Conservation (phyloP, 2,113 vertebrate species). For the Poeciliopsis occidentalis region DNA sequence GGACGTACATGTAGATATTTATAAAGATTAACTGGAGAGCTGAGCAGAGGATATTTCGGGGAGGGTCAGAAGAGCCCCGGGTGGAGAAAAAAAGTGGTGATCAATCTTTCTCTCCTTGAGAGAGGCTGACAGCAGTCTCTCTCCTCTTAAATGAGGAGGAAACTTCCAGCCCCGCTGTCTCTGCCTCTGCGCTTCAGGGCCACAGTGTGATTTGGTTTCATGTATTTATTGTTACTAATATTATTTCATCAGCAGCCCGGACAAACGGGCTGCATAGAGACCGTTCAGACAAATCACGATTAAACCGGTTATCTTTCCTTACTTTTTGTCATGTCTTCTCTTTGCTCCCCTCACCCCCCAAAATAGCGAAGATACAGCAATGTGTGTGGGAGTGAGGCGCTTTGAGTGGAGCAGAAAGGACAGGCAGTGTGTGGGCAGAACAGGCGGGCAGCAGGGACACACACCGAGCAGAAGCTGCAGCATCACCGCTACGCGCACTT, state of each 20-base stretch:
- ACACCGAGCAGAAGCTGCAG: background rate
- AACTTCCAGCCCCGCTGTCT: constrained; percentile 28
- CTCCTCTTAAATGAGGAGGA: constrained; percentile 75
- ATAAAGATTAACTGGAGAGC: constrained; percentile 44
- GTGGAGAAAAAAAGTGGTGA: constrained; percentile 76
- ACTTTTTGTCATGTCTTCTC: background rate
- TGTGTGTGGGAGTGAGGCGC: constrained; percentile 84
- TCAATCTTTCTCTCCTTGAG: constrained; percentile 92
- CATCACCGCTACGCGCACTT: background rate
- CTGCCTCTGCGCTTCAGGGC: constrained; percentile 6
- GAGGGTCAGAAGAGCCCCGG: constrained; percentile 57
- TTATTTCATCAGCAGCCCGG: background rate
- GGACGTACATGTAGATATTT: constrained; percentile 46
- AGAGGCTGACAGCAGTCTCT: constrained; percentile 87
- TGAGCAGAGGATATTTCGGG: constrained; percentile 73
- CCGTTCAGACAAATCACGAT: no score
- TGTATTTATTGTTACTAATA: background rate
- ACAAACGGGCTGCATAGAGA: background rate
- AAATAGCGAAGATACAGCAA: constrained; percentile 58
- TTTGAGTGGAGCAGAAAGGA: constrained; percentile 72
- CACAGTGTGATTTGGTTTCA: background rate
- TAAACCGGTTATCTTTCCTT: background rate
- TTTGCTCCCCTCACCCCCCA: constrained; percentile 8
- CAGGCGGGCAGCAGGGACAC: background rate
- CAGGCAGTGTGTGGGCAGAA: constrained; percentile 48